Evolutionary conservation across 2,113 vertebrate genomes (phyloP), one percentile per base, ranked within the genome.

Genomic region (Piprites chloris): DNA sequence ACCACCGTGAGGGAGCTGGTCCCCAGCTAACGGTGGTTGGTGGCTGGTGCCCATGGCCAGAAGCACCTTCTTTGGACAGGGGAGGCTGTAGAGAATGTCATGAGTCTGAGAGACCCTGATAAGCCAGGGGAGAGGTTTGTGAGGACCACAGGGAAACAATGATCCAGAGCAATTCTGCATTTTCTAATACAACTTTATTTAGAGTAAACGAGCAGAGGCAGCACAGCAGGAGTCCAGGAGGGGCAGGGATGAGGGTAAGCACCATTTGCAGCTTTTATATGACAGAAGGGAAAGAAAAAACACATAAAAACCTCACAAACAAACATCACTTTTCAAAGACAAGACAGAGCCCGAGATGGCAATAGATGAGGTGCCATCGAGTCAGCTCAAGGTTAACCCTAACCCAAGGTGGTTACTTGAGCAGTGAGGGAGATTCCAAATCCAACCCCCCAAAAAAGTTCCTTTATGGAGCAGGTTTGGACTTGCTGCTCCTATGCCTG

Each of bases 1-100:
- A 0, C 6, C 1, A 12, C 66, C n/a, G 21, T 0, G 0, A 63
- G 59, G 42, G 39, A 83, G 47, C 35, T 0, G 0, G 11, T 0
- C 26, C 67, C 42, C 1, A 2, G 28, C 37, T 12, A n/a, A 27
- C 1, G 1, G 3, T 63, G 37, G 61, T 30, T 6, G 41, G 9
- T 28, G 61, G n/a, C 23, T 55, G 65, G 15, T n/a, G 41, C 3
- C 53, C 30, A 4, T 11, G 2, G 6, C 26, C 30, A 3, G 24
- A 18, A 22, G 14, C 27, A 53, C 53, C 27, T 33, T 17, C n/a
- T 58, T 22, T 1, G 18, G 63, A 53, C n/a, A 10, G 0, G 0
- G 47, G 14, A 17, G 14, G 27, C 37, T 35, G 12, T 0, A 24
- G 53, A 42, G 19, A 28, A 11, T 2, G 14, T 0, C 30, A 10